These are phyloP conservation scores for Enhydra lutris DNA, from an alignment of 2,113 vertebrate species.

Conservation along the genomic window DNA sequence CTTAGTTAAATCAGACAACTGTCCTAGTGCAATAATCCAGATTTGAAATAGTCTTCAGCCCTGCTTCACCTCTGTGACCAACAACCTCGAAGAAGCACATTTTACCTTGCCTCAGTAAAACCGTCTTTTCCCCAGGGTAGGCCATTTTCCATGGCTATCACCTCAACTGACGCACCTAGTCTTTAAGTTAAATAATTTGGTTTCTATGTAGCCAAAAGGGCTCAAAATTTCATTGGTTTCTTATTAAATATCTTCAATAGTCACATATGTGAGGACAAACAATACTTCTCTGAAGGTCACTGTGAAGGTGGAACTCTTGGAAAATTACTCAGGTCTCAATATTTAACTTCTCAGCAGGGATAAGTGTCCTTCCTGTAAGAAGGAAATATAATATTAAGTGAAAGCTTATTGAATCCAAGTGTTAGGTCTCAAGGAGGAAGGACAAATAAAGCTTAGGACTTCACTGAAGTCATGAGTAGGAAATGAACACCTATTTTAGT, in stretches of 20 bases:
- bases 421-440: neutral
- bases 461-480: neutral
- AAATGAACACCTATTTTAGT: neutral
- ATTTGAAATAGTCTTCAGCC: neutral
- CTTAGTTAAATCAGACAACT: neutral
- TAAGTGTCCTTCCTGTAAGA: neutral
- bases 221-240: neutral
- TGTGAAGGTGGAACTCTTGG: neutral
- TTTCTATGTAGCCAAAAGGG: neutral
- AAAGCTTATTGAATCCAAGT: neutral
- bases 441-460: neutral
- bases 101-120: neutral
- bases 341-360: neutral
- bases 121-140: neutral
- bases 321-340: neutral
- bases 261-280: neutral
- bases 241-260: neutral
- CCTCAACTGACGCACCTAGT: neutral
- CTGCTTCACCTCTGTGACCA: neutral
- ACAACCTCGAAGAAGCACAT: neutral
- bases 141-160: neutral
- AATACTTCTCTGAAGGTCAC: neutral
- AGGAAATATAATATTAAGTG: neutral
- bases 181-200: constrained; percentile 4
- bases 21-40: neutral